Conservation (phyloP, 2,797 vertebrate species). For the Pampus argenteus region DNA sequence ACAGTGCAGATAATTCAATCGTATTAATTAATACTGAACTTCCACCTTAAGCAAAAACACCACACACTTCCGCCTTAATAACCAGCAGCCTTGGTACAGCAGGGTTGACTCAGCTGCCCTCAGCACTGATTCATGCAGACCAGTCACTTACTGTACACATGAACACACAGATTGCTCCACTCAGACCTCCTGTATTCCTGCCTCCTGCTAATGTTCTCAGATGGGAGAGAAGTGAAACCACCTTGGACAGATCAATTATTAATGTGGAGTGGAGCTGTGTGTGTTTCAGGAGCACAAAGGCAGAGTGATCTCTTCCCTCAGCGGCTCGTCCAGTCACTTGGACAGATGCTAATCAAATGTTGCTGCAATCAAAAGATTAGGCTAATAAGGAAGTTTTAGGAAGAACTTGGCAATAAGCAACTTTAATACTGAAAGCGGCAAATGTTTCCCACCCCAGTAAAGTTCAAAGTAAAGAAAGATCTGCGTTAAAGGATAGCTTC, state of each 20-base stretch:
- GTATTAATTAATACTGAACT: too few species aligned
- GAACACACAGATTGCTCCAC: slow-evolving; percentile 18
- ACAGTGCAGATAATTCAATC: not conserved
- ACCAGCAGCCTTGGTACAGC: not conserved
- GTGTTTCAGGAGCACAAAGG: slow-evolving; percentile 45
- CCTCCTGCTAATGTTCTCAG: not conserved
- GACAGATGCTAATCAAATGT: slow-evolving; percentile 3
- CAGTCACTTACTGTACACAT: not conserved
- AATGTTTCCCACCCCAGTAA: too few species aligned
- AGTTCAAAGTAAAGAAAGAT: too few species aligned
- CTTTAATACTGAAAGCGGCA: too few species aligned
- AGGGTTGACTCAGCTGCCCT: not conserved
- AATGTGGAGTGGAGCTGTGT: slow-evolving; percentile 11
- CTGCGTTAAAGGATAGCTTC: too few species aligned
- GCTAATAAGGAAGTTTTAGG: not conserved
- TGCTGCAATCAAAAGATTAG: slow-evolving; percentile 23
- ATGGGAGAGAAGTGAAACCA: slow-evolving; percentile 43
- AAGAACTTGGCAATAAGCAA: too few species aligned
- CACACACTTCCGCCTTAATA: not conserved
- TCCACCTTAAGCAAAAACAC: slow-evolving; percentile 1
- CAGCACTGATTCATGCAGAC: slow-evolving; percentile 39
- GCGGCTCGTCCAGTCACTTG: not conserved
- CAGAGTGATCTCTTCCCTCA: slow-evolving; percentile 8
- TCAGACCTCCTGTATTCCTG: slow-evolving; percentile 11
- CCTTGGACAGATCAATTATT: slow-evolving; percentile 32